These are phyloP conservation scores for Crotophaga sulcirostris DNA, from an alignment of 2,113 vertebrate species.

Conservation along the genomic window DNA sequence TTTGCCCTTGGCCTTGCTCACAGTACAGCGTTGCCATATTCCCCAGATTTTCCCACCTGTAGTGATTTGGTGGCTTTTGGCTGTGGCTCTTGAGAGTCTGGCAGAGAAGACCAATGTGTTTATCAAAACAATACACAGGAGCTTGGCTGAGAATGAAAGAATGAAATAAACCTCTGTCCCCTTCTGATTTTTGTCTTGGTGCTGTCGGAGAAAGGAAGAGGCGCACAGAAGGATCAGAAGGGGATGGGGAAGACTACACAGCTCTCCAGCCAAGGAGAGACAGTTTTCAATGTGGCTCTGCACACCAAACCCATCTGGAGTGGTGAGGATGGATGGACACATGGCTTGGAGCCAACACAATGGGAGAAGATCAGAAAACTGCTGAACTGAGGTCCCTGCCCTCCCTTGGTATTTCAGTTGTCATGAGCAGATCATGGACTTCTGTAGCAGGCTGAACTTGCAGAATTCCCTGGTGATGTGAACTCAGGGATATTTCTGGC, in stretches of 20 bases:
- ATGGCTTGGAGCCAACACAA: background rate
- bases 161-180: background rate
- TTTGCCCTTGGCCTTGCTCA: background rate
- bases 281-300: background rate
- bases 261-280: background rate
- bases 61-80: background rate
- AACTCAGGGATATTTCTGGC: conserved; percentile 1
- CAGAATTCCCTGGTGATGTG: conserved; percentile 24
- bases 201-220: background rate
- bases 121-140: background rate
- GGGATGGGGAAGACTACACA: background rate
- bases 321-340: background rate
- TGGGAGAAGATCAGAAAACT: background rate
- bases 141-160: background rate
- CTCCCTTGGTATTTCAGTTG: background rate
- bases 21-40: rapidly evolving
- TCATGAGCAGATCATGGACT: background rate
- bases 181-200: background rate
- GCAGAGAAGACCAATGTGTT: background rate
- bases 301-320: background rate
- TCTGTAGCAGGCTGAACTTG: background rate
- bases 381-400: background rate
- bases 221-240: background rate
- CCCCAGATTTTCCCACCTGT: background rate
- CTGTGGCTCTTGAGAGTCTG: background rate